Evolutionary conservation across 2,888 invertebrate species (phyloP).

Genomic region (Podabrus alpinus): DNA sequence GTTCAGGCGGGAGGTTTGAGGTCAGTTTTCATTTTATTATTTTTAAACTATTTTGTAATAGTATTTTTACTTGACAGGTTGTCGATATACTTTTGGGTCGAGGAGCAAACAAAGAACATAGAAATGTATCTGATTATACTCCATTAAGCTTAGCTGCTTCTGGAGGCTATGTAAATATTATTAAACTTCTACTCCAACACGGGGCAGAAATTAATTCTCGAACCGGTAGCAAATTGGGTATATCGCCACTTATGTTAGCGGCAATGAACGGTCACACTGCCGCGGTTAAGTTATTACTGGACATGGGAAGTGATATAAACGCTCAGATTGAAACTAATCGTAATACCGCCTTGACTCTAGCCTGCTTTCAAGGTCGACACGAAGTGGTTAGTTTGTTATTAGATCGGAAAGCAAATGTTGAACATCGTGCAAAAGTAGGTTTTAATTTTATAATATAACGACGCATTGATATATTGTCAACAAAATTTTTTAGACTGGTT

Average conservation of each 20-base stretch:
- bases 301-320: slow-evolving; percentile 99
- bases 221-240: slow-evolving; percentile 95
- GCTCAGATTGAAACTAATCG: slow-evolving; percentile 99
- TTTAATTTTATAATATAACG: neutral
- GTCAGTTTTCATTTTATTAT: slow-evolving; percentile 48
- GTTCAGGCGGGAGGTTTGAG: slow-evolving; percentile 96
- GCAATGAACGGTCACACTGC: slow-evolving; percentile 98
- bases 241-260: slow-evolving; percentile 97
- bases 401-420: slow-evolving; percentile 97
- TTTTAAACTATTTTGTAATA: slow-evolving; percentile 32
- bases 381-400: slow-evolving; percentile 96
- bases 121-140: slow-evolving; percentile 98
- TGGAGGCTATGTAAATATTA: slow-evolving; percentile 98
- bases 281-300: slow-evolving; percentile 91
- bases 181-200: slow-evolving; percentile 87
- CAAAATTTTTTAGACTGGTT: slow-evolving; percentile 71
- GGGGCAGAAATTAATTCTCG: slow-evolving; percentile 99
- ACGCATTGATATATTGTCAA: neutral
- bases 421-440: slow-evolving; percentile 91
- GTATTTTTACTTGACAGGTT: slow-evolving; percentile 56
- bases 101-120: slow-evolving; percentile 95
- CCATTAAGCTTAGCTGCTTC: slow-evolving; percentile 98
- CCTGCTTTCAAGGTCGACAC: slow-evolving; percentile 98
- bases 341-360: slow-evolving; percentile 96
- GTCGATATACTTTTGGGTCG: slow-evolving; percentile 88